Evolutionary conservation across 2,888 invertebrate species (phyloP), one percentile per base, ranked within the genome.

Genomic region (Euspilapteryx auroguttella): DNA sequence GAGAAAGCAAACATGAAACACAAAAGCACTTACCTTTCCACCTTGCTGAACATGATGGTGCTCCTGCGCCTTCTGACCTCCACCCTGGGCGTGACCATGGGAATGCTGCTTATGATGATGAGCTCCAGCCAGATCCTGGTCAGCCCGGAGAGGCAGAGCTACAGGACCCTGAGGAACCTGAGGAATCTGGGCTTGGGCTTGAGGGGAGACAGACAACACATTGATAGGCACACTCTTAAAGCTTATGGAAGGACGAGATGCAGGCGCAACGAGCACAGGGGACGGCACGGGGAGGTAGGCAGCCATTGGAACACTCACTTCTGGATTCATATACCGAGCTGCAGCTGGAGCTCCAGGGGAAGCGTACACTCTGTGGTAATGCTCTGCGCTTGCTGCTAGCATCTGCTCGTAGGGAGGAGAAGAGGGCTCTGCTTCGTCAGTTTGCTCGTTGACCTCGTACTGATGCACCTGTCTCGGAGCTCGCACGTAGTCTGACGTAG

Each of bases 11-110:
- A n/a, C n/a, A n/a, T n/a, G n/a, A n/a, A n/a, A n/a, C n/a, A n/a
- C n/a, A n/a, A n/a, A n/a, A n/a, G n/a, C n/a, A 29, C 48, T 41
- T 38, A 73, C 77, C 64, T 82, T 79, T 13, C 76, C 79, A 4
- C 79, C 82, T 34, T 79, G 76, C 5, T 75, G 63, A 1, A 58
- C 66, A 34, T 79, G 61, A 36, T 81, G 77, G 11, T 75, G 69
- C 0, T 57, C 63, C 24, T 80, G 77, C 12, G 79, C 66, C 10
- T 68, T 59, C 21, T 78, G 68, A 1, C 83, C 83, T 1, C 79
- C 81, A 1, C 79, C 80, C 2, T 68, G 61, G 24, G 64, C 48
- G 25, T 64, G 53, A 3, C 57, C 56, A 14, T 64, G 56, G 2
- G 46, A 41, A 14, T 41, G 29, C 21, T 32, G 32, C 30, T 38